These are phyloP conservation scores for Acholoe squamosa DNA, from an alignment of 2,888 invertebrate genomes.

Conservation along the genomic window DNA sequence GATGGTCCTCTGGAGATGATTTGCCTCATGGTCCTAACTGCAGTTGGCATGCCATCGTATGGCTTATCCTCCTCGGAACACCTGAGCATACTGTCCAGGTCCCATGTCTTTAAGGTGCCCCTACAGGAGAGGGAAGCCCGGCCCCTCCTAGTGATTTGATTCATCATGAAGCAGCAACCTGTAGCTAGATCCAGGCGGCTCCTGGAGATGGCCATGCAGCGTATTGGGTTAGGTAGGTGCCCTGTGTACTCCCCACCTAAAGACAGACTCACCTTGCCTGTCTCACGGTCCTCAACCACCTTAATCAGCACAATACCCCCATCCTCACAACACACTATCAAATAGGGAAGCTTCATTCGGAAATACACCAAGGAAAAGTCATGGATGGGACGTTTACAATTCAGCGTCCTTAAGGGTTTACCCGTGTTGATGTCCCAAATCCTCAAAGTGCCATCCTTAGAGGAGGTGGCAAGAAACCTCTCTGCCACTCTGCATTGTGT, in stretches of 20 bases:
- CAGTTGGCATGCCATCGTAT: constrained; percentile 60
- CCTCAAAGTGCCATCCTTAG: constrained; percentile 25
- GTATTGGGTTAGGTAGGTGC: constrained; percentile 67
- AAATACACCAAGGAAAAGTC: constrained; percentile 47
- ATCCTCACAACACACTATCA: constrained; percentile 64
- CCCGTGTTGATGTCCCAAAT: constrained; percentile 45
- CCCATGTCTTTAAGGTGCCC: constrained; percentile 68
- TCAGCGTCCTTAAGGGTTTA: background rate
- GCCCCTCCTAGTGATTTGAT: constrained; percentile 59
- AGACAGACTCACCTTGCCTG: background rate
- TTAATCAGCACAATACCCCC: constrained; percentile 56
- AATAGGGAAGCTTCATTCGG: background rate
- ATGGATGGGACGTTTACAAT: constrained; percentile 42
- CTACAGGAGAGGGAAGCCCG: constrained; percentile 37
- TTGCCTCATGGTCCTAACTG: constrained; percentile 66
- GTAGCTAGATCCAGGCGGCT: constrained; percentile 65
- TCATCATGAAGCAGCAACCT: constrained; percentile 68
- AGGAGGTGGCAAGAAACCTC: constrained; percentile 36
- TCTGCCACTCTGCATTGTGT: constrained; percentile 46
- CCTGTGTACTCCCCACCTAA: constrained; percentile 61
- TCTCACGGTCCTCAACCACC: constrained; percentile 37
- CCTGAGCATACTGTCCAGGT: constrained; percentile 48
- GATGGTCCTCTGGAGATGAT: constrained; percentile 32
- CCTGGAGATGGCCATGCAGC: constrained; percentile 65
- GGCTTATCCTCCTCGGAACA: constrained; percentile 17